These are phyloP conservation scores for Macroteleia sp. DNA, from an alignment of 2,888 invertebrate species.

Conservation along the genomic window DNA sequence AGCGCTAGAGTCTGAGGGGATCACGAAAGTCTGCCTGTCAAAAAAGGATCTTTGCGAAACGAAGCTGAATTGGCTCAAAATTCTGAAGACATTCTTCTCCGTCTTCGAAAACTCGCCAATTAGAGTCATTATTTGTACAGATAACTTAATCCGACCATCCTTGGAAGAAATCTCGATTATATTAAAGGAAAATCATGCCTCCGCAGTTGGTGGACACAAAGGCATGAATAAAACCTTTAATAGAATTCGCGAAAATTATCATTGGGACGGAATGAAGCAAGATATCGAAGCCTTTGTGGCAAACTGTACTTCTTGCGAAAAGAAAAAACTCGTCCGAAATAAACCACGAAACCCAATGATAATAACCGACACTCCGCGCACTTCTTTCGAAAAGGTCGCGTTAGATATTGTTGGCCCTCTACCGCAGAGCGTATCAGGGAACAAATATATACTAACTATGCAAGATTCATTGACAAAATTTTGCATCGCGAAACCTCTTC, in stretches of 20 bases:
- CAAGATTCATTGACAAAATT: neutral
- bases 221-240: conserved; percentile 58
- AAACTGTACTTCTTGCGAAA: conserved; percentile 46
- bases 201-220: conserved; percentile 60
- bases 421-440: neutral
- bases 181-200: conserved; percentile 46
- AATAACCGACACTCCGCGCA: conserved; percentile 39
- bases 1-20: too few species aligned
- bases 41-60: too few species aligned
- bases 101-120: too few species aligned
- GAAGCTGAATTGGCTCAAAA: too few species aligned
- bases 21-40: too few species aligned
- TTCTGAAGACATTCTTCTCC: too few species aligned
- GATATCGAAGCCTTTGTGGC: conserved; percentile 44
- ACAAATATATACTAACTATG: neutral
- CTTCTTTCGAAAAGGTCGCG: neutral
- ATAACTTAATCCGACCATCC: neutral
- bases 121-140: neutral
- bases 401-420: neutral
- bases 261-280: conserved; percentile 55
- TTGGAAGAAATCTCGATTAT: neutral
- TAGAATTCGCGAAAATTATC: conserved; percentile 42
- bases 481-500: neutral
- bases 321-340: conserved; percentile 32
- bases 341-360: conserved; percentile 57